Conservation (phyloP, 1,140 invertebrate species). For the Radopholus similis region DNA sequence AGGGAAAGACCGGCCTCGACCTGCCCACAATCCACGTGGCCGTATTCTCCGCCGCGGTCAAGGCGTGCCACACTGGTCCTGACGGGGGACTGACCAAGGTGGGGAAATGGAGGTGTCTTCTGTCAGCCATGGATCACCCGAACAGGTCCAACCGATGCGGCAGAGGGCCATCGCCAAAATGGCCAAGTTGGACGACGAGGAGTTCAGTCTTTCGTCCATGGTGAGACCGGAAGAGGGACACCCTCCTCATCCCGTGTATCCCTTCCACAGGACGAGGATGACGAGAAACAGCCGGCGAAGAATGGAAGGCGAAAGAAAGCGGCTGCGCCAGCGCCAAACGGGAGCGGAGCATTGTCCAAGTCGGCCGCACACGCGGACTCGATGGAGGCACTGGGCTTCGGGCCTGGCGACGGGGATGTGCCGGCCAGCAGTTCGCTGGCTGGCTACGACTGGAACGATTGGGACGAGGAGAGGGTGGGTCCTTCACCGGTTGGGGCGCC, state of each 20-base stretch:
- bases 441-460: constrained; percentile 28
- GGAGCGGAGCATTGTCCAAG: neutral
- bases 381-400: neutral
- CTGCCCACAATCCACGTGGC: constrained; percentile 57
- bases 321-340: too few relatives aligned
- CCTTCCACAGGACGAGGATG: neutral
- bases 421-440: constrained; percentile 9
- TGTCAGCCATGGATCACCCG: too few relatives aligned
- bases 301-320: neutral
- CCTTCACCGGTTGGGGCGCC: too few relatives aligned
- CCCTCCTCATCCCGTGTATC: neutral
- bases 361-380: neutral
- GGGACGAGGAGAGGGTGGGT: constrained; percentile 27
- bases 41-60: constrained; percentile 61
- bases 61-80: constrained; percentile 73
- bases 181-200: constrained; percentile 57
- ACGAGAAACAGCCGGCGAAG: neutral
- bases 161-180: constrained; percentile 49
- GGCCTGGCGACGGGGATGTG: neutral
- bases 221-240: constrained; percentile 42
- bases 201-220: constrained; percentile 50
- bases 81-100: constrained; percentile 74
- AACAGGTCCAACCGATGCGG: constrained; percentile 48
- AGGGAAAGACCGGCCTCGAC: constrained; percentile 46
- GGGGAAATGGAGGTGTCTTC: neutral